Evolutionary conservation across 1,140 invertebrate species (phyloP), one percentile per base, ranked within the genome.

Genomic region (Lordiphosa stackelbergi): DNA sequence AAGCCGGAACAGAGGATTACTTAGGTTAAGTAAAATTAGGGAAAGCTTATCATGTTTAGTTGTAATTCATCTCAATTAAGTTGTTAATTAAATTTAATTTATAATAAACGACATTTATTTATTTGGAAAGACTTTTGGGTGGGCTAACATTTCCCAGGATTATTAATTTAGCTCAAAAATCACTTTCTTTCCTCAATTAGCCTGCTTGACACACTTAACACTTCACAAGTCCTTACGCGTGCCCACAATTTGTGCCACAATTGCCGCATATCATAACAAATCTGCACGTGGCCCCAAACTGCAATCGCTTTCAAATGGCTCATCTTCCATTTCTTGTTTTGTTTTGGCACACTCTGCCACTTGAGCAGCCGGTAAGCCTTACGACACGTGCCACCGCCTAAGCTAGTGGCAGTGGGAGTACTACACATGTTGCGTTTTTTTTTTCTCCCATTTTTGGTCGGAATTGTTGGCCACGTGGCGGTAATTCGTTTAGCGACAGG

Each of bases 401-500:
- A 42, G 47, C 37, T n/a, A n/a, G 43, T 22, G 38, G 34, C 42
- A 31, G 49, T 53, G 34, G 38, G 7, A 6, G 34, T 42, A 43
- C 58, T 66, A 65, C 70, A 71, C 66, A 77, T 79, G 74, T 85
- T 85, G 81, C 79, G 48, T 60, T 56, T 16, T n/a, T 65, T 41
- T 46, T 7, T 11, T 22, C 2, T 16, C 2, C 19, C 19, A 19
- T 19, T 24, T 24, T 24, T 24, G 22, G 31, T 31, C 43, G 49
- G 52, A 61, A 65, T 36, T 63, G 56, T 55, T 60, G 42, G 75
- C 61, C 75, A 81, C 75, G 75, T 79, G 75, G 48, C 75, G 53
- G 36, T 79, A 79, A 79, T 70, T 73, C 75, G 56, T 38, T 79
- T 81, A 81, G 75, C 58, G 75, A 71, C 71, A 81, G 59, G 70